Base-by-base conservation (phyloP, 2,888 invertebrate species). In the Hipparchia sbordonii region DNA sequence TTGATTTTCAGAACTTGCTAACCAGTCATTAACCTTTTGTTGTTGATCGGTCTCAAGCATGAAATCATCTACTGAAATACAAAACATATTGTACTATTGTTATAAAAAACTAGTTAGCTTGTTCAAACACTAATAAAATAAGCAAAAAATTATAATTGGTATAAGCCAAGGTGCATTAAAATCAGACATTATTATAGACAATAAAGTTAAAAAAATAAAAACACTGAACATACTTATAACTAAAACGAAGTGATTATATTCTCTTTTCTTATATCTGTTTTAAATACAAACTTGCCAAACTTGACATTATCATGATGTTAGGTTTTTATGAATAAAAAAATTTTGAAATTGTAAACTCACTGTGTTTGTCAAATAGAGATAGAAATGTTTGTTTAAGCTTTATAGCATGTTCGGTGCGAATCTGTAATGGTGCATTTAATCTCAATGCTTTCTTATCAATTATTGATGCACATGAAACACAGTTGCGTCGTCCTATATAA, bases 1-100 rank as follows among this genome's bases (percentile, higher is more conserved):
- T 66, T 90, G 87, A 76, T 93, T 93, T 80, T 91, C 86, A 46
- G 91, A 92, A 77, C 85, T 89, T 57, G 85, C 83, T 71, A 93
- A 80, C 93, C 92, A 92, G 62, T 90, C 87, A 74, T 85, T 87
- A 0, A 93, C 91, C 86, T 90, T 84, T 80, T 81, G 80, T 13
- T 79, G 73, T 77, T 82, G 79, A 68, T 79, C 70, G 67, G 79
- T 74, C 57, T 87, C 83, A 56, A 85, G 76, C 57, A 79, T 75
- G 78, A 85, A 85, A 74, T 90, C 88, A 79, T 88, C 85, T 76
- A 89, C 92, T 93, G 85, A 54, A 89, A 89, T 70, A 63, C 5
- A 48, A 67, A 57, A 54, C 51, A 45, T 33, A 66, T 52, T 66
- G 56, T 23, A 8, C 23, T 65, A 9, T 65, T 46, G 45, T 45